phyloP scores from a whole-genome alignment of 30 jellyfish, hydroid and myxozoan species.

The Cassiopea xamachana region DNA sequence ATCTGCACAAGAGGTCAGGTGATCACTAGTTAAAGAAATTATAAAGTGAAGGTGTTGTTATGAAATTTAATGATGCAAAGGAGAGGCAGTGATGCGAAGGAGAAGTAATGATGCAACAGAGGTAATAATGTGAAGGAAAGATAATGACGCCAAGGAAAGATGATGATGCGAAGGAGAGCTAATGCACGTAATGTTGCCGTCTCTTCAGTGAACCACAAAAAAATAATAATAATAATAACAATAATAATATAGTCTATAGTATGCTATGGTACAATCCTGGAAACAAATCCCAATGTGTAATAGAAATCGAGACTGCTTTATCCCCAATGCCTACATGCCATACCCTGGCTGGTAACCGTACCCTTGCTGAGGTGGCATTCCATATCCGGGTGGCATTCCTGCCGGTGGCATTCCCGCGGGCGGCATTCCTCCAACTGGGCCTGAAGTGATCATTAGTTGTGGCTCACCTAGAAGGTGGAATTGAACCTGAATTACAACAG shows the following conservation, averaged over 20 bases:
- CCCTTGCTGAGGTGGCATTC: conserved; percentile 78
- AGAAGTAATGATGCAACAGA: too few species aligned
- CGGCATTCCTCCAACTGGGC: conserved; percentile 89
- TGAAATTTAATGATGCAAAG: too few species aligned
- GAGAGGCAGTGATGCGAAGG: too few species aligned
- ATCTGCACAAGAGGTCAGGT: too few species aligned
- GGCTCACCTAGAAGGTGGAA: conserved; percentile 75
- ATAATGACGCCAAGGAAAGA: background rate
- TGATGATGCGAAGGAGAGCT: background rate
- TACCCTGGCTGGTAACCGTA: conserved; percentile 87
- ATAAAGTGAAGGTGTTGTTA: too few species aligned
- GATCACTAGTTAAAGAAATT: too few species aligned
- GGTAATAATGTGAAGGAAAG: background rate
- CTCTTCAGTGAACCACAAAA: conserved; percentile 8
- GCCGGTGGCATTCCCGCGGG: conserved; percentile 45
- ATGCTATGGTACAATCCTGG: conserved; percentile 59
- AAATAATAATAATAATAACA: too few species aligned
- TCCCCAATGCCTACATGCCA: conserved; percentile 54
- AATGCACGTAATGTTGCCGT: background rate
- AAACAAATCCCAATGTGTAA: conserved; percentile 21
- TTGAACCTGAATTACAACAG: background rate
- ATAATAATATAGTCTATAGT: conserved; percentile 37
- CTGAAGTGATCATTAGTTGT: conserved; percentile 94
- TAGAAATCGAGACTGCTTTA: background rate
- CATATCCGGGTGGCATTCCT: conserved; percentile 45